Evolutionary conservation across 1,140 invertebrate species (phyloP).

Genomic region (Zelostemma sp.): DNA sequence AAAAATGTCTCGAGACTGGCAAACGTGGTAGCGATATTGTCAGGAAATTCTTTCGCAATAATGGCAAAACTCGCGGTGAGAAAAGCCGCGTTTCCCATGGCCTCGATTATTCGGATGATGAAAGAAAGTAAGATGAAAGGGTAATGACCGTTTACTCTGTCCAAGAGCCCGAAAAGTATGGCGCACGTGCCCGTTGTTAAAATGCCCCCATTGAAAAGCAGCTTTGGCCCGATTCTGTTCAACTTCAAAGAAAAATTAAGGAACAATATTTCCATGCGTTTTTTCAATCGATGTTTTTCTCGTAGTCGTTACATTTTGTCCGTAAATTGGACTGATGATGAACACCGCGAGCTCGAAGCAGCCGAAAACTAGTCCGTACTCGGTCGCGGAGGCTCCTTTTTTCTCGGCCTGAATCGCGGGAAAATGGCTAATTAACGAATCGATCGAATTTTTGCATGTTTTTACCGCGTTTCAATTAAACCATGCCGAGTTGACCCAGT

Average conservation of each 20-base stretch:
- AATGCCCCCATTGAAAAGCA: constrained; percentile 89
- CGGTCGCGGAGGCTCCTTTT: constrained; percentile 87
- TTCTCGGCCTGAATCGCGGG: constrained; percentile 82
- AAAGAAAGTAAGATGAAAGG: constrained; percentile 90
- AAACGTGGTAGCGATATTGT: constrained; percentile 91
- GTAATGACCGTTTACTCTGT: constrained; percentile 83
- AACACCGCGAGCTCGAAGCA: constrained; percentile 94
- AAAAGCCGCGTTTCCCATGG: constrained; percentile 92
- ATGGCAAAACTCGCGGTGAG: constrained; percentile 93
- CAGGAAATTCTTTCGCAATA: constrained; percentile 93
- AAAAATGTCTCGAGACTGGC: constrained; percentile 93
- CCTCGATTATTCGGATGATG: constrained; percentile 89
- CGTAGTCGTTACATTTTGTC: constrained; percentile 81
- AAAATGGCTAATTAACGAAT: too few species aligned
- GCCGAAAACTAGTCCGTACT: constrained; percentile 93
- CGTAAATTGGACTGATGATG: constrained; percentile 88
- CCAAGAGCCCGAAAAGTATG: constrained; percentile 88
- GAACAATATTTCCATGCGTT: too few species aligned
- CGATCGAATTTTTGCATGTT: too few species aligned
- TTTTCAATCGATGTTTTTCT: too few species aligned
- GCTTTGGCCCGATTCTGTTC: constrained; percentile 85
- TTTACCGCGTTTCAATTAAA: too few species aligned
- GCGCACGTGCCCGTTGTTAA: constrained; percentile 86
- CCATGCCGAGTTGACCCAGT: too few species aligned
- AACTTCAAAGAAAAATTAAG: constrained; percentile 69